Evolutionary conservation across 2,888 invertebrate genomes (phyloP).

Genomic region (Selenia dentaria): DNA sequence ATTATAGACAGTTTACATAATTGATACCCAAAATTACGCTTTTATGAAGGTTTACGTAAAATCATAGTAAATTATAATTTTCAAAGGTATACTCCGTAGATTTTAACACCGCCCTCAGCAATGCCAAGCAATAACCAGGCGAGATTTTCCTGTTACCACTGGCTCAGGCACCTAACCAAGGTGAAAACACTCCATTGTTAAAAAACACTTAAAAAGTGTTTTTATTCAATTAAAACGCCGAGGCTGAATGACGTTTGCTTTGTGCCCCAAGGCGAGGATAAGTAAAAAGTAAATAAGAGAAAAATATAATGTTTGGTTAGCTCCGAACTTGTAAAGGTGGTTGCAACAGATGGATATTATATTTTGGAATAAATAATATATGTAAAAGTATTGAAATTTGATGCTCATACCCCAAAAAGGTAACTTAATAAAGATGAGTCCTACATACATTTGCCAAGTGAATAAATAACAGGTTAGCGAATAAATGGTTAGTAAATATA

Average conservation of each 20-base stretch:
- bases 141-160: constrained; percentile 10
- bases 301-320: constrained; percentile 9
- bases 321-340: constrained; percentile 3
- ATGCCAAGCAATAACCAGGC: constrained; percentile 8
- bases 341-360: neutral
- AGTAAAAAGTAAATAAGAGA: constrained; percentile 8
- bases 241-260: constrained; percentile 17
- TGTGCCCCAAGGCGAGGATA: constrained; percentile 3
- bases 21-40: too few species aligned
- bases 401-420: constrained; percentile 3
- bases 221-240: constrained; percentile 16
- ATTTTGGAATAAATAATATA: constrained; percentile 1
- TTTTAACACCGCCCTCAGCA: too few species aligned
- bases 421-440: constrained; percentile 9
- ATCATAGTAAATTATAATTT: too few species aligned
- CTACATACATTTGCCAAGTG: constrained; percentile 7
- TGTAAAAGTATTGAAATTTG: constrained; percentile 9
- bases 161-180: constrained; percentile 1
- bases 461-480: too few species aligned
- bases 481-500: too few species aligned
- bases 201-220: constrained; percentile 15
- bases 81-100: too few species aligned
- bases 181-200: constrained; percentile 14
- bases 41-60: too few species aligned
- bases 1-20: too few species aligned